These are phyloP conservation scores for Valencia hispanica DNA, from an alignment of 2,797 vertebrate genomes.

Conservation along the genomic window DNA sequence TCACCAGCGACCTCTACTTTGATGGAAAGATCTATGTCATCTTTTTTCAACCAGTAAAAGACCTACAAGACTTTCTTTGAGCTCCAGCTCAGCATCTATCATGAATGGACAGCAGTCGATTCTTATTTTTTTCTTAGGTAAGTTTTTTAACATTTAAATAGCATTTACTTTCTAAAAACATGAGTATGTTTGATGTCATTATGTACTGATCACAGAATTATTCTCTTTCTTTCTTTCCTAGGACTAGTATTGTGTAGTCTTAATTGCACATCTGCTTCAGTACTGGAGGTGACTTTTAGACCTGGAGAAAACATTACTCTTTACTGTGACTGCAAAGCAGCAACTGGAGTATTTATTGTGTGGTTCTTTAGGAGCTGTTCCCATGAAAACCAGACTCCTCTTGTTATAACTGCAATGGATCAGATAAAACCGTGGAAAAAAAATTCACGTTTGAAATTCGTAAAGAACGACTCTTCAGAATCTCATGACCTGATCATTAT, in stretches of 20 bases:
- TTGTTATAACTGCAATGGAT: slow-evolving; percentile 1
- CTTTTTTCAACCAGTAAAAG: neutral
- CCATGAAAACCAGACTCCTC: slow-evolving; percentile 46
- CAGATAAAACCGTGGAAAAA: neutral
- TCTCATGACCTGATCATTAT: slow-evolving; percentile 53
- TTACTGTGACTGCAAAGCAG: slow-evolving; percentile 41
- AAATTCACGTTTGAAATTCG: slow-evolving; percentile 16
- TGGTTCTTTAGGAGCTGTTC: slow-evolving; percentile 63
- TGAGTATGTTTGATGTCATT: neutral
- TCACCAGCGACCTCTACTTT: slow-evolving; percentile 23
- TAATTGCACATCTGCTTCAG: slow-evolving; percentile 15
- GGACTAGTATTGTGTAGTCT: slow-evolving; percentile 24
- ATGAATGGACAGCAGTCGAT: slow-evolving; percentile 5
- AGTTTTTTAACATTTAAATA: neutral
- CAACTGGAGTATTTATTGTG: neutral
- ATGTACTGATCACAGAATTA: neutral
- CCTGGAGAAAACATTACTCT: slow-evolving; percentile 57
- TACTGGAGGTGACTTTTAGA: slow-evolving; percentile 19
- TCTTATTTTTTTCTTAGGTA: neutral
- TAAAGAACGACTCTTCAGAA: neutral
- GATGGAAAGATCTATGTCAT: slow-evolving; percentile 15
- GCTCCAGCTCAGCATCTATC: neutral
- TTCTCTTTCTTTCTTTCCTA: slow-evolving; percentile 17
- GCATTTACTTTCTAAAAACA: neutral
- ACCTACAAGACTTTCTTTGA: neutral